These are phyloP conservation scores for Daktulosphaira vitifoliae DNA, from an alignment of 1,140 invertebrate genomes.

Conservation along the genomic window DNA sequence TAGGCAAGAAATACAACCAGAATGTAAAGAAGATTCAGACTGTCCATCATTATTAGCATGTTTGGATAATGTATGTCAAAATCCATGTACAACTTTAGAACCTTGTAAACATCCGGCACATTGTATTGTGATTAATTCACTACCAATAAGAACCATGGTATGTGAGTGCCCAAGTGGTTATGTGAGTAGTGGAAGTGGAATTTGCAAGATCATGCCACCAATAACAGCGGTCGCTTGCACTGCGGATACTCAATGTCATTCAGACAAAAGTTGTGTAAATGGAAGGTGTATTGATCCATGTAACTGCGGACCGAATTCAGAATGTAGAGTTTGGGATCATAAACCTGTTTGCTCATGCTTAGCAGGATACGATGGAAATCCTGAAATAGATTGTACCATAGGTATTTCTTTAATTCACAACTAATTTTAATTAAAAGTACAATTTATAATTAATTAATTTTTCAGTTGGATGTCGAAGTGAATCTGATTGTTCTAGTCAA, in stretches of 20 bases:
- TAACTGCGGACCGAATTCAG: constrained; percentile 66
- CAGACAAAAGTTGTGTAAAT: constrained; percentile 66
- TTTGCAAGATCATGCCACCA: constrained; percentile 60
- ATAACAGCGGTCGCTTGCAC: constrained; percentile 59
- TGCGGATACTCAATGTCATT: constrained; percentile 63
- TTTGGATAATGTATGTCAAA: constrained; percentile 67
- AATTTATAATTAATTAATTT: constrained; percentile 24
- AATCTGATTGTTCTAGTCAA: constrained; percentile 64
- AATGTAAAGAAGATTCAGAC: constrained; percentile 71
- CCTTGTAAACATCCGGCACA: constrained; percentile 70
- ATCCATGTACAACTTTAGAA: constrained; percentile 67
- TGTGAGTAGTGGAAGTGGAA: constrained; percentile 69
- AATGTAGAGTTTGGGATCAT: constrained; percentile 69
- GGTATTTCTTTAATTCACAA: constrained; percentile 40
- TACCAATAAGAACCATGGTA: constrained; percentile 77
- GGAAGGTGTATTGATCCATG: constrained; percentile 73
- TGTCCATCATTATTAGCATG: constrained; percentile 72
- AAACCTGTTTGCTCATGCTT: constrained; percentile 75
- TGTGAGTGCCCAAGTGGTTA: constrained; percentile 83
- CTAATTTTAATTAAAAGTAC: too few species aligned
- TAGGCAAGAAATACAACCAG: constrained; percentile 56
- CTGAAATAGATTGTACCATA: constrained; percentile 62
- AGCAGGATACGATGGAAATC: constrained; percentile 70
- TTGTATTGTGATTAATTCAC: constrained; percentile 68
- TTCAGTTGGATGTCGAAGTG: constrained; percentile 47